Base-by-base conservation (phyloP, 2,888 invertebrate genomes). In the Oxytorus armatus region DNA sequence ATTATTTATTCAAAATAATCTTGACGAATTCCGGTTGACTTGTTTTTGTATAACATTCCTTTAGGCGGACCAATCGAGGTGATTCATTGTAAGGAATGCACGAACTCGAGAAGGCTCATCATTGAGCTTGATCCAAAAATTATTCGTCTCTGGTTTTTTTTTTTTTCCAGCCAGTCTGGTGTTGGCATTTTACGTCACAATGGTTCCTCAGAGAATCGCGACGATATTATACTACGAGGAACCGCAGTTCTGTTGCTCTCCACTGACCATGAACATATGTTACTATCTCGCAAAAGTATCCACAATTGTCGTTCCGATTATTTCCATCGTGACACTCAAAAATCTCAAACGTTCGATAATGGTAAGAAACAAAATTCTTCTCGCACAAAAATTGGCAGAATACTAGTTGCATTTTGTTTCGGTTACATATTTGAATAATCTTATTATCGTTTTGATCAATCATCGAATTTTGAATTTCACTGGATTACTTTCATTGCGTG, bases 181-280 rank as follows among this genome's bases (percentile, higher is more conserved):
- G 2, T n/a, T 85, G 11, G 85, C 78, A 47, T 88, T 88, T 70
- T 81, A 87, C 55, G 4, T 85, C 25, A 88, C 88, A 18, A 86
- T 89, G 85, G 79, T 83, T 14, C 90, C 90, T 5, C 86, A 87
- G 70, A 85, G 88, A 77, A 14, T 89, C n/a, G 84, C 82, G 7
- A 83, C 85, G 63, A 84, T 86, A 25, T 59, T 88, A n/a, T 82
- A 79, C 73, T 83, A 88, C 81, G 80, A 84, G 16, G 73, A 77
- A 4, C 86, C 88, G 29, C 66, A 81, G 25, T 77, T 80, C 1
- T 89, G 87, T 65, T 88, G 88, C 69, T 82, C 83, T 16, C 65
- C 84, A n/a, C 49, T 66, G 7, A 77, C 59, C 14, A 81, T 88
- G 55, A 85, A 87, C 74, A 8, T 84, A 4, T 85, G 85, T 65